phyloP scores from a whole-genome alignment of 1,140 invertebrate species.

The Lanistes nyassanus region DNA sequence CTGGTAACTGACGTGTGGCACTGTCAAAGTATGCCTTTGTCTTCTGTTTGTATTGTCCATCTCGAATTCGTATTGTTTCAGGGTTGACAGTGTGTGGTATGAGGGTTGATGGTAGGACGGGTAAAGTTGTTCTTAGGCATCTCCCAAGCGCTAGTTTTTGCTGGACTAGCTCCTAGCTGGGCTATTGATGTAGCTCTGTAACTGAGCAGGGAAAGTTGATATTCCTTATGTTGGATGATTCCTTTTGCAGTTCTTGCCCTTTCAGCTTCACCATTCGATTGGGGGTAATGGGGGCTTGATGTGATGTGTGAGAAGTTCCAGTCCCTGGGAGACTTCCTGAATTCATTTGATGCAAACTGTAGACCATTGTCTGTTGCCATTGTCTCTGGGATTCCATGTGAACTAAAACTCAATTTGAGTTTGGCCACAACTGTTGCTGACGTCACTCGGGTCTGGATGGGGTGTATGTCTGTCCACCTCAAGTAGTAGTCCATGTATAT shows the following conservation, averaged over 20 bases:
- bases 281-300: constrained; percentile 10
- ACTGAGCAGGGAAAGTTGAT: no score
- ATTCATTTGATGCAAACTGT: neutral
- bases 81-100: constrained; percentile 1
- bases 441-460: neutral
- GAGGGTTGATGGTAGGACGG: neutral
- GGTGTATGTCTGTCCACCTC: constrained; percentile 2
- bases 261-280: constrained; percentile 10
- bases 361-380: neutral
- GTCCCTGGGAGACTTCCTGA: neutral
- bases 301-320: no score
- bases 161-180: constrained; percentile 1
- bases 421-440: constrained; percentile 31
- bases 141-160: neutral
- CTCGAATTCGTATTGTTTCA: neutral
- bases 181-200: neutral
- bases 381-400: constrained; percentile 57
- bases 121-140: neutral
- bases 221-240: no score
- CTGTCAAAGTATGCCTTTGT: neutral
- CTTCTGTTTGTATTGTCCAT: constrained; percentile 1
- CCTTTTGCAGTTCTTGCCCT: neutral
- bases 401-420: constrained; percentile 34
- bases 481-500: neutral
- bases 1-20: neutral